Base-by-base conservation (phyloP, 2,797 vertebrate genomes). In the Dendrocincla tyrannina region DNA sequence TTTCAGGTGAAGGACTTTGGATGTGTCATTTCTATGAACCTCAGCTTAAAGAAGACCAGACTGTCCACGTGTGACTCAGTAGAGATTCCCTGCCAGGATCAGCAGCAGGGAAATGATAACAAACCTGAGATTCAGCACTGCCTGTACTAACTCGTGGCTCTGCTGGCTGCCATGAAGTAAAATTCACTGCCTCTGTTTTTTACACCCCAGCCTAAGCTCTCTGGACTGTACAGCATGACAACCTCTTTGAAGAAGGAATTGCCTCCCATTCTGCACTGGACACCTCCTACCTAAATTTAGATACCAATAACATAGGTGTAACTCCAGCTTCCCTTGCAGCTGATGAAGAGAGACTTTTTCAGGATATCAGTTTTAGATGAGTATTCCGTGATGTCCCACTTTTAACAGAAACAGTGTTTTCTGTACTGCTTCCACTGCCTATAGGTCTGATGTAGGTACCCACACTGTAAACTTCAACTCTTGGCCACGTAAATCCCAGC, bases 171-270 rank as follows among this genome's bases (percentile, higher is more conserved):
- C 30, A 53, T 69, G 20, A 39, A 41, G 16, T 30, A 83, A 87
- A 91, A 64, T 77, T 50, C 44, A 22, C 28, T 59, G 32, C 11
- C 44, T 85, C 55, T 89, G 32, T 37, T 85, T 58, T 67, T 30
- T 56, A 39, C 20, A 78, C 39, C 30, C 22, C 39, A 60, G 37
- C 4, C 32, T 41, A 35, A 67, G 28, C 17, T 86, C 18, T 50
- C 52, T 25, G 4, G 1, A 33, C 66, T 17, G 3, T 2, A 41
- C 8, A 58, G 20, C 24, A 58, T 1, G 6, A 19, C 0, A 3
- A 50, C 7, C 33, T 53, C 64, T 66, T 7, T 33, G 35, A 70
- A 81, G 62, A 30, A 47, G 22, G 27, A 70, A 64, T 39, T 84
- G 20, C 14, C 24, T 90, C 32, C 13, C 9, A 25, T 58, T 64